Percentiles rank a stretch among this genome's conserved stretches.
These are phyloP conservation scores for Vicugna pacos DNA, from an alignment of 2,113 vertebrate species.

Conservation along the genomic window DNA sequence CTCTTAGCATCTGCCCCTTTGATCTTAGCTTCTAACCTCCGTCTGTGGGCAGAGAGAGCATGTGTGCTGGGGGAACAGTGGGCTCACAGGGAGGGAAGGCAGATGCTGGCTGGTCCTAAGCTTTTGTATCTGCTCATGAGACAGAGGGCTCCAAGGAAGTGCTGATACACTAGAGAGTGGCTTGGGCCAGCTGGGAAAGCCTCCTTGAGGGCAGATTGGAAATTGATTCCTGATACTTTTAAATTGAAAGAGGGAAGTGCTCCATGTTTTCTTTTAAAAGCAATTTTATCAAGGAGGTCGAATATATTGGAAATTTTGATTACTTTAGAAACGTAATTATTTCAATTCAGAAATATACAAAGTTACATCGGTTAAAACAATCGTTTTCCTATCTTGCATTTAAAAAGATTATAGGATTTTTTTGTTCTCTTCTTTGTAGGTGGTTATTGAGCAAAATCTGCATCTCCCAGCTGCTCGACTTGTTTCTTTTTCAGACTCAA, in stretches of 20 bases:
- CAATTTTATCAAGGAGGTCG: slow-evolving; percentile 70
- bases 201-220: slow-evolving; percentile 58
- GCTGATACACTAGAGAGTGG: not conserved
- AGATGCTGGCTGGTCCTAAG: not conserved
- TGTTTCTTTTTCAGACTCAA: slow-evolving; percentile 38
- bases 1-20: not conserved
- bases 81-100: not conserved
- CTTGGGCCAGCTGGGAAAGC: not conserved
- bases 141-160: not conserved
- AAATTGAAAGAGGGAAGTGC: slow-evolving; percentile 34
- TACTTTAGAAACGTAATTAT: slow-evolving; percentile 70
- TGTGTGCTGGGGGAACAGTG: not conserved
- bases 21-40: not conserved
- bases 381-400: slow-evolving; percentile 52
- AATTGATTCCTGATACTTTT: slow-evolving; percentile 70
- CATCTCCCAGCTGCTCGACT: slow-evolving; percentile 45
- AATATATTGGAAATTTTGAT: slow-evolving; percentile 68
- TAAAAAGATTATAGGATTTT: slow-evolving; percentile 70
- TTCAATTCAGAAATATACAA: slow-evolving; percentile 60
- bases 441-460: slow-evolving; percentile 65
- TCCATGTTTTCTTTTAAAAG: slow-evolving; percentile 56
- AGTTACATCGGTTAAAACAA: slow-evolving; percentile 59
- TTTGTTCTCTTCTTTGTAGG: slow-evolving; percentile 67
- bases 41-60: not conserved
- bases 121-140: not conserved